Evolutionary conservation across 2,113 vertebrate genomes (phyloP).

Genomic region (Periophthalmodon schlosseri): DNA sequence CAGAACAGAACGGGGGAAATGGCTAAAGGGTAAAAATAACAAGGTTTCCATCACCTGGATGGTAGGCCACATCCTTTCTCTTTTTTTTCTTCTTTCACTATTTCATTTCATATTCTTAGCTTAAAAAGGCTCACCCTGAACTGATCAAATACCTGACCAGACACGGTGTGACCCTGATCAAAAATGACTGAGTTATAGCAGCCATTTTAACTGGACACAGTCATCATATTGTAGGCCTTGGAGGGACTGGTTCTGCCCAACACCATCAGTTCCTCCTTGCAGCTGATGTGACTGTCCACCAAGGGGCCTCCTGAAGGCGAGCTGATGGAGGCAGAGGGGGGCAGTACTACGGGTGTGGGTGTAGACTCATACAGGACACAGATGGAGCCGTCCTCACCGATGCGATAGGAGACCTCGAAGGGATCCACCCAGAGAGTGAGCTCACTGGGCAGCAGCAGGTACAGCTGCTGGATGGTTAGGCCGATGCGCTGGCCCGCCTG

Average conservation of each 20-base stretch:
- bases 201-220: constrained; percentile 94
- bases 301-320: constrained; percentile 82
- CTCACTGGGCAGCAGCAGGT: constrained; percentile 96
- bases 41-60: constrained; percentile 94
- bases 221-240: constrained; percentile 99
- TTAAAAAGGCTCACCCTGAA: constrained; percentile 73
- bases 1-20: constrained; percentile 64
- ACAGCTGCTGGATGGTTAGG: constrained; percentile 97
- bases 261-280: constrained; percentile 98
- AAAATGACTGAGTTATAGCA: constrained; percentile 37
- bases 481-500: constrained; percentile 96
- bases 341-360: constrained; percentile 74
- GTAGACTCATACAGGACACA: constrained; percentile 97
- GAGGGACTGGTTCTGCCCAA: constrained; percentile 95
- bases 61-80: constrained; percentile 82
- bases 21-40: constrained; percentile 51
- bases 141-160: constrained; percentile 46
- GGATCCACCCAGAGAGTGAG: constrained; percentile 99
- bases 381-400: constrained; percentile 98
- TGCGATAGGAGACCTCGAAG: constrained; percentile 98
- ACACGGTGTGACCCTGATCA: constrained; percentile 63
- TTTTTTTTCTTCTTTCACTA: constrained; percentile 64
- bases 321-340: constrained; percentile 55
- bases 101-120: constrained; percentile 77
- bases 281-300: constrained; percentile 98